Base-by-base conservation (phyloP, 2,797 vertebrate species). In the Heterohyrax brucei region DNA sequence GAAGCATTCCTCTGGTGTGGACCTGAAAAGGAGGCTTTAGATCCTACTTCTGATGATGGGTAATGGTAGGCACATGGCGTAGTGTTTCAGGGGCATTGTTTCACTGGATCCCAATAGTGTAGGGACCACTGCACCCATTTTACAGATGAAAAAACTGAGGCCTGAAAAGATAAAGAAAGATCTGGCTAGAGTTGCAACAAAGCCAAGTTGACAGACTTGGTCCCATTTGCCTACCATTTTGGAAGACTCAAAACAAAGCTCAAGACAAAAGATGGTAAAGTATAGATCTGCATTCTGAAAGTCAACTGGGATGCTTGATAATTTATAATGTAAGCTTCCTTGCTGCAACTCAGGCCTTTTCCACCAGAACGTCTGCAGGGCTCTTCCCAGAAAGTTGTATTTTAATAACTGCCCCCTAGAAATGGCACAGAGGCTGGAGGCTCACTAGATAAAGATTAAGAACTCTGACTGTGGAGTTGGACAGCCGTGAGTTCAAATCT, bases 1-100 rank as follows among this genome's bases (percentile, higher is more conserved):
- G 70, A 48, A 16, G 66, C 3, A 10, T 39, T 78, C 13, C 46
- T 64, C 56, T 53, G 28, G 3, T 1, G 3, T 48, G 85, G 64
- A 18, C 16, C 44, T 46, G 44, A 39, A 44, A 77, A 1, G n/a
- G 77, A 3, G 53, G 68, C 9, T 26, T n/a, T 50, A 21, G 79
- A 30, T 30, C 33, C 80, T 28, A 1, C 48, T 1, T 14, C 8
- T 0, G 3, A 88, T 78, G n/a, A 18, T 19, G 3, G 0, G 9
- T 3, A 3, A 62, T 0, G n/a, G 75, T 13, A 24, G 76, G 30
- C 53, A 13, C 0, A 0, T 1, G 14, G 30, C 73, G 1, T 33
- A 0, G 3, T 44, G 12, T 18, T 78, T 77, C 39, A 44, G 72
- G 39, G n/a, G 18, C 33, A 9, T 50, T 70, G 1, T 79, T 22